These are phyloP conservation scores for Shinisaurus crocodilurus DNA, from an alignment of 2,113 vertebrate species.

Conservation along the genomic window DNA sequence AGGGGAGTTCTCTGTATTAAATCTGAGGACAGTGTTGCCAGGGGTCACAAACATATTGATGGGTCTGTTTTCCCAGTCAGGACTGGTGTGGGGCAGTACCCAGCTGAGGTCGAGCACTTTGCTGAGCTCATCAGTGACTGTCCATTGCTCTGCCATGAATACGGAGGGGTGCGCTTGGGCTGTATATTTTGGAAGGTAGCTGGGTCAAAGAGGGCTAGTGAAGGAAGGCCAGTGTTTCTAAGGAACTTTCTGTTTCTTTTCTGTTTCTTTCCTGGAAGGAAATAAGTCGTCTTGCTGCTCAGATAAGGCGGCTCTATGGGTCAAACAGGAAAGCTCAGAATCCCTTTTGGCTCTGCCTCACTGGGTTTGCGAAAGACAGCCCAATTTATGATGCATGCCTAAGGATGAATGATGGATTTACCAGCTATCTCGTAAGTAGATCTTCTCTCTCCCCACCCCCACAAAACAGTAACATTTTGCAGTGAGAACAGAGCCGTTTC, in stretches of 20 bases:
- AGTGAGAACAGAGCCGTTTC: background rate
- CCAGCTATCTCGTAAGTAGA: slow-evolving; percentile 81
- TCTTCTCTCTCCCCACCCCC: background rate
- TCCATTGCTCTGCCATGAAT: too few species aligned
- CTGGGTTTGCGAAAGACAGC: slow-evolving; percentile 79
- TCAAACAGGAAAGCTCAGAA: slow-evolving; percentile 84
- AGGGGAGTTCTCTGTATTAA: background rate
- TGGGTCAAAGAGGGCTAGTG: background rate
- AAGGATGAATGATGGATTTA: slow-evolving; percentile 94
- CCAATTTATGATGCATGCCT: slow-evolving; percentile 86
- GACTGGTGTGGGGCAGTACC: too few species aligned
- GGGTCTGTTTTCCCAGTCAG: background rate
- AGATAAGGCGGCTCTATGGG: slow-evolving; percentile 91
- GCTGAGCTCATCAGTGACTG: background rate
- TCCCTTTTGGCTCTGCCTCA: slow-evolving; percentile 90
- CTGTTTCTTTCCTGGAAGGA: slow-evolving; percentile 79
- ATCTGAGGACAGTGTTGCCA: background rate
- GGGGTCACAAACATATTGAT: background rate
- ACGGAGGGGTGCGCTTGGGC: background rate
- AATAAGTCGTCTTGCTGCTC: slow-evolving; percentile 86
- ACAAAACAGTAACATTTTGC: background rate
- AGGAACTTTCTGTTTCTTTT: background rate
- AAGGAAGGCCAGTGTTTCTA: background rate
- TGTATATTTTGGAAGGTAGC: background rate
- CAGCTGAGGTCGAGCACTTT: background rate